Conservation (phyloP, 2,888 invertebrate species). For the Limnephilus lunatus region DNA sequence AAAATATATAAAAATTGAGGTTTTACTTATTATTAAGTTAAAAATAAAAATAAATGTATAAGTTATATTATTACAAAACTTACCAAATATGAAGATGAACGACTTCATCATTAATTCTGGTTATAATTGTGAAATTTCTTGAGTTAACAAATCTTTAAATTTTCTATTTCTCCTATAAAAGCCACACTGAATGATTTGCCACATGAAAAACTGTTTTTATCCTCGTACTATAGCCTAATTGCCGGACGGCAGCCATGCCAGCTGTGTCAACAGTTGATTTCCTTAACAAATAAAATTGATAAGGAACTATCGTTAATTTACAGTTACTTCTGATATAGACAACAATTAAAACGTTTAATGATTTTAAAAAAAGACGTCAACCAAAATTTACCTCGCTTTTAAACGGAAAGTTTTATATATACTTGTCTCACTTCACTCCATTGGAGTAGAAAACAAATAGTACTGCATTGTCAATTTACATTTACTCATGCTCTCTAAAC, state of each 20-base stretch:
- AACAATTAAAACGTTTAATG: not conserved
- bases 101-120: not conserved
- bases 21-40: too few relatives aligned
- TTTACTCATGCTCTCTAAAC: too few relatives aligned
- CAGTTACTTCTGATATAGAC: not conserved
- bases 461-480: too few relatives aligned
- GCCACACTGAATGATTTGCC: not conserved
- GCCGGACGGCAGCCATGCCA: not conserved
- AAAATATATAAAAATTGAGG: too few relatives aligned
- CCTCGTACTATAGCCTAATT: not conserved
- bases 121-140: not conserved
- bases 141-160: not conserved
- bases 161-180: not conserved
- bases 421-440: too few relatives aligned
- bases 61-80: not conserved
- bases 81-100: not conserved
- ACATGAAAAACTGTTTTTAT: not conserved
- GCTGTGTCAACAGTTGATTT: not conserved
- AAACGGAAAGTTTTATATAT: not conserved
- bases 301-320: not conserved
- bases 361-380: not conserved
- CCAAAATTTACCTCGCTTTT: not conserved
- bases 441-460: too few relatives aligned
- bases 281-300: not conserved
- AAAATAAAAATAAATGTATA: not conserved